Evolutionary conservation across 2,888 invertebrate species (phyloP), one percentile per base, ranked within the genome.

Genomic region (Cheilosia vulpina): DNA sequence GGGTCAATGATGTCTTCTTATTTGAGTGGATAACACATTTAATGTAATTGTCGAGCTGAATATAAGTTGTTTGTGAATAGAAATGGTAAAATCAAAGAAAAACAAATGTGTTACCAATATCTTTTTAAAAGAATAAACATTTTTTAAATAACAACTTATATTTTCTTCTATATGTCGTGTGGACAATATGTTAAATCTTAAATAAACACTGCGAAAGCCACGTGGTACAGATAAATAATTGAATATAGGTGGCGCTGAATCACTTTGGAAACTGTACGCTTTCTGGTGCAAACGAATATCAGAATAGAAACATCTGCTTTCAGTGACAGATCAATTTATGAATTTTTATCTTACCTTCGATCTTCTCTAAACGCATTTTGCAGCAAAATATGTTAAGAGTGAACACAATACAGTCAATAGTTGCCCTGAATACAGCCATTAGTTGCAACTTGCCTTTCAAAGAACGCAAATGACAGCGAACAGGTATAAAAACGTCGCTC

Each of bases 1-100:
- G 34, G 24, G 47, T 19, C 47, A 60, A 17, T 24, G 50, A 50
- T 47, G 24, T 50, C 17, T 21, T n/a, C 34, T 11, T 17, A 60
- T 2, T 21, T 27, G 27, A 72, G 4, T 38, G 34, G 17, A 31
- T 62, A 53, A 41, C 43, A 62, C 41, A 55, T 55, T 52, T 15
- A 52, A 15, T 24, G 55, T 47, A 24, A 38, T 4, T 27, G 4
- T 11, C 9, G 17, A 17, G 7, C 17, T 45, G 45, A 45, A 19
- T 2, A 47, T 47, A 9, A 9, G 3, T 47, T 47, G 9, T 19
- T 47, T 47, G 9, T 19, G 17, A 47, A 4, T 3, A 19, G 17
- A 6, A n/a, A 38, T 4, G 13, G 3, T 38, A 11, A 38, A 13
- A 13, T 34, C 2, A 11, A 11, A 34, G 11, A 34, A 34, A 34